Evolutionary conservation across 2,888 invertebrate genomes (phyloP).

Genomic region (Leptothorax acervorum): DNA sequence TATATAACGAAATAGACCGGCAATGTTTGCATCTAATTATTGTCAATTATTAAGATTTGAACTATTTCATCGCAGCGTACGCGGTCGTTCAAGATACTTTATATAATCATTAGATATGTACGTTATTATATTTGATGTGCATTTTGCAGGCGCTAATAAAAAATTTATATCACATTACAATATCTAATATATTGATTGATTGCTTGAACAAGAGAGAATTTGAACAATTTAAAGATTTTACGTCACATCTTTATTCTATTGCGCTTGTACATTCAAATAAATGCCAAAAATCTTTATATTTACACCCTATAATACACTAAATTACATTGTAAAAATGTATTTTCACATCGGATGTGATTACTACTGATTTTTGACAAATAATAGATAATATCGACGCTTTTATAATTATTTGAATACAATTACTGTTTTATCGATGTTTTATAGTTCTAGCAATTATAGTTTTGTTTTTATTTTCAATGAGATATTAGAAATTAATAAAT

Average conservation of each 20-base stretch:
- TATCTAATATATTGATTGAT: not conserved
- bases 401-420: not conserved
- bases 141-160: constrained; percentile 4
- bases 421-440: not conserved
- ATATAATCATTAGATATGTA: constrained; percentile 8
- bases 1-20: constrained; percentile 19
- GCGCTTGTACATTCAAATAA: not conserved
- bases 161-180: not conserved
- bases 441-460: not conserved
- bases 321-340: not conserved
- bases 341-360: not conserved
- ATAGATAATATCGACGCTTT: not conserved
- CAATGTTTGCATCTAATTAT: constrained; percentile 31
- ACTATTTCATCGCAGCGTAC: not conserved
- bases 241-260: not conserved
- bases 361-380: not conserved
- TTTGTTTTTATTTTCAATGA: not conserved
- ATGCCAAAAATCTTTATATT: not conserved
- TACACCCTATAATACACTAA: not conserved
- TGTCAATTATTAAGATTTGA: constrained; percentile 3
- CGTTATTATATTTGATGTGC: not conserved
- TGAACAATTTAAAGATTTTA: not conserved
- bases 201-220: not conserved
- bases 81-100: too few relatives aligned
- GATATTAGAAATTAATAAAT: not conserved